phyloP scores from a whole-genome alignment of 2,888 invertebrate genomes.

The Cheilosia vernalis region DNA sequence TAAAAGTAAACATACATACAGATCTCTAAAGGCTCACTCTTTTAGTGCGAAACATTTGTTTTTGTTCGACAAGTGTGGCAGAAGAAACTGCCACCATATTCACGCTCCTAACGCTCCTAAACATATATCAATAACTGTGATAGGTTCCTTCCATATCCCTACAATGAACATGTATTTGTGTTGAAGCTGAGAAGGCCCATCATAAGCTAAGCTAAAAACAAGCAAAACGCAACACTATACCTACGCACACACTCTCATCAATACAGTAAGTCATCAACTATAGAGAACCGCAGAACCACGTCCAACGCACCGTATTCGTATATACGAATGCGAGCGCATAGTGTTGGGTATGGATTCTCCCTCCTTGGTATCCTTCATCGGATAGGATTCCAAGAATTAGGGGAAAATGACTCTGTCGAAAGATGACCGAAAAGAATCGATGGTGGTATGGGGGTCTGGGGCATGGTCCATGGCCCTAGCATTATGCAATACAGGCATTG shows the following conservation, averaged over 20 bases:
- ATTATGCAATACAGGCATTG: conserved; percentile 19
- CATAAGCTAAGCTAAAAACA: conserved; percentile 22
- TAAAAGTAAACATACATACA: too few species aligned
- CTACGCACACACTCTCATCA: conserved; percentile 43
- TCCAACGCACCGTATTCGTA: conserved; percentile 44
- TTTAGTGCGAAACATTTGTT: background rate
- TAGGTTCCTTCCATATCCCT: conserved; percentile 60
- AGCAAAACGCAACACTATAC: conserved; percentile 39
- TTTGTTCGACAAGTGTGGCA: background rate
- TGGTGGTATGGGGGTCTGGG: conserved; percentile 26
- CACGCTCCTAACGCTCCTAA: conserved; percentile 24
- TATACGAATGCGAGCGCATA: conserved; percentile 1
- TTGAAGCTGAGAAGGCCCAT: conserved; percentile 36
- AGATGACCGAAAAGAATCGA: conserved; percentile 74
- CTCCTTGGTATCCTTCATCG: conserved; percentile 60
- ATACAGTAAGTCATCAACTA: conserved; percentile 66
- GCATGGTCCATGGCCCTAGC: background rate
- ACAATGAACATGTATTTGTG: conserved; percentile 51
- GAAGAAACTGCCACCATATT: conserved; percentile 20
- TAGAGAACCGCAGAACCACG: conserved; percentile 55
- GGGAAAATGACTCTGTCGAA: conserved; percentile 69
- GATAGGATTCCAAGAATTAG: conserved; percentile 67
- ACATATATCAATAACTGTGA: conserved; percentile 54
- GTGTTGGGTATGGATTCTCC: conserved; percentile 50
- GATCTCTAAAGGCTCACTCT: too few species aligned